Evolutionary conservation across 2,113 vertebrate species (phyloP).

Genomic region (Neogobius melanostomus): DNA sequence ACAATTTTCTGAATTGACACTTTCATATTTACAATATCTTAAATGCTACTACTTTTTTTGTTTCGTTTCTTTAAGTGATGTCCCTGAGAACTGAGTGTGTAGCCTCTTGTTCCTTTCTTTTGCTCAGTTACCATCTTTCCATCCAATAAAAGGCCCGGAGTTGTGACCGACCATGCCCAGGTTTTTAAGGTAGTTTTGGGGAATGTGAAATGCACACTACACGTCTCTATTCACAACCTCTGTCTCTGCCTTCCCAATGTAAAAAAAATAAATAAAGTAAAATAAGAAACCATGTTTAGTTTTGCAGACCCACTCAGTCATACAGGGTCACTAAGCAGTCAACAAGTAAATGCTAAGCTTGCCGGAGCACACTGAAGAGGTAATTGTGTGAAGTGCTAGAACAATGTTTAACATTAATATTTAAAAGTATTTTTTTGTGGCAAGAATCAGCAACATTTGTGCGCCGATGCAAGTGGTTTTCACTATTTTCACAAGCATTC

Average conservation of each 20-base stretch:
- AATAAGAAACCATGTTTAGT: slow-evolving; percentile 1
- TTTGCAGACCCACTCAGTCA: slow-evolving; percentile 34
- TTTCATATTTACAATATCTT: slow-evolving; percentile 99
- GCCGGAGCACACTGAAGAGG: slow-evolving; percentile 66
- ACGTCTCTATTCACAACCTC: slow-evolving; percentile 29
- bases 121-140: slow-evolving; percentile 64
- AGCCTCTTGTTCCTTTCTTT: slow-evolving; percentile 75
- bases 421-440: slow-evolving; percentile 27
- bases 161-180: slow-evolving; percentile 61
- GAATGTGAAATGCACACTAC: slow-evolving; percentile 64
- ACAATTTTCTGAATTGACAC: slow-evolving; percentile 98
- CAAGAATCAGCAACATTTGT: slow-evolving; percentile 36
- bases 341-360: slow-evolving; percentile 69
- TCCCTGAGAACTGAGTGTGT: slow-evolving; percentile 93
- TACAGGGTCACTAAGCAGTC: slow-evolving; percentile 40
- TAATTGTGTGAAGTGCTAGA: slow-evolving; percentile 75
- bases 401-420: slow-evolving; percentile 49
- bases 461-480: slow-evolving; percentile 21
- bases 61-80: slow-evolving; percentile 93
- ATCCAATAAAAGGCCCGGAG: slow-evolving; percentile 58
- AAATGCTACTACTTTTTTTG: slow-evolving; percentile 88
- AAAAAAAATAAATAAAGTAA: neutral
- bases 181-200: slow-evolving; percentile 51
- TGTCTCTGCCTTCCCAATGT: slow-evolving; percentile 2
- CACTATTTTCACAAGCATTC: slow-evolving; percentile 24